Conservation (phyloP, 2,113 vertebrate species). For the Corydoras sp. region DNA sequence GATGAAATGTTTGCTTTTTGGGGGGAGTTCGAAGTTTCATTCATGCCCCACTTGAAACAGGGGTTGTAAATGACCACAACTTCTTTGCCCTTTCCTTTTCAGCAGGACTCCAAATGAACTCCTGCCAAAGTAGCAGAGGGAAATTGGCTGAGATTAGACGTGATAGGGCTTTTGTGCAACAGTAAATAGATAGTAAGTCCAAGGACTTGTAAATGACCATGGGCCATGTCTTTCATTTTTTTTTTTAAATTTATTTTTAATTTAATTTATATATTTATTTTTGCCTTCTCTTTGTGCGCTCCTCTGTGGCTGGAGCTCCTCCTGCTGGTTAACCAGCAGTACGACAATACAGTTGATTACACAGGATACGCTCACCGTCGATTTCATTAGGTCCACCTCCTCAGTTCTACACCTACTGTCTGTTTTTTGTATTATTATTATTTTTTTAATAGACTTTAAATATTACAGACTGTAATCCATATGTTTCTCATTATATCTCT, state of each 20-base stretch:
- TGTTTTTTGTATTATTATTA: too few species aligned
- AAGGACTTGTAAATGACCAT: conserved; percentile 25
- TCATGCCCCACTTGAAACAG: too few species aligned
- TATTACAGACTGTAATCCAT: too few species aligned
- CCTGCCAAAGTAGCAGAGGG: conserved; percentile 8
- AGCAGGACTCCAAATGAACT: neutral
- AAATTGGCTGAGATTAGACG: conserved; percentile 9
- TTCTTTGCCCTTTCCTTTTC: neutral
- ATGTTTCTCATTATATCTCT: too few species aligned
- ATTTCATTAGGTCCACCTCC: too few species aligned
- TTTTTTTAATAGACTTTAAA: too few species aligned
- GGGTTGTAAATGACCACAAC: too few species aligned
- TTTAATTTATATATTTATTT: neutral
- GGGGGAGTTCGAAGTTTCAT: neutral
- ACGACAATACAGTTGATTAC: conserved; percentile 17
- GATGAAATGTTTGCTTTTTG: neutral
- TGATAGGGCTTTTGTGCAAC: conserved; percentile 22
- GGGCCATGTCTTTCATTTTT: neutral
- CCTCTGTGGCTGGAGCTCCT: conserved; percentile 38
- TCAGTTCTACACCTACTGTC: too few species aligned
- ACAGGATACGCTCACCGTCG: too few species aligned
- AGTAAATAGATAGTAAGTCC: conserved; percentile 26
- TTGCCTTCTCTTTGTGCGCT: too few species aligned
- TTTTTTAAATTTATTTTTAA: neutral
- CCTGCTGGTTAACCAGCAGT: conserved; percentile 28